Evolutionary conservation across 2,113 vertebrate genomes (phyloP), one percentile per base, ranked within the genome.

Genomic region (Argyrosomus japonicus): DNA sequence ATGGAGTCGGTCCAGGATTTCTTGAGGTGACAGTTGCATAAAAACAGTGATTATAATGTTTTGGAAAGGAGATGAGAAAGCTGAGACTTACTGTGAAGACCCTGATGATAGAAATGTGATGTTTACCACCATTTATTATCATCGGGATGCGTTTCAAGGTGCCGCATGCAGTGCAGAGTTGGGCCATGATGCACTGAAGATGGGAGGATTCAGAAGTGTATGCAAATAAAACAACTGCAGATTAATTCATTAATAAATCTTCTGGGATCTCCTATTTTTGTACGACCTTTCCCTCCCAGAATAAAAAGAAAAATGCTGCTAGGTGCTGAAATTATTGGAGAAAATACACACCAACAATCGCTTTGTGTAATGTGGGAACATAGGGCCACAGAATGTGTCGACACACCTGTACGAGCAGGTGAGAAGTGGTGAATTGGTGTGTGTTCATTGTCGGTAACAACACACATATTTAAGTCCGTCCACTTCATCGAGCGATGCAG

Each of bases 351-450:
- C 15, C 8, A 47, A 54, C 10, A 47, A 5, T 19, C 25, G 11
- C 13, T 19, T 9, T 1, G 7, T 29, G 17, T 40, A 19, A 40
- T 51, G 13, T 43, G 4, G 27, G 36, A 13, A 76, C 61, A 21
- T 2, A 50, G 21, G 7, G n/a, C 14, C 5, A 48, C 1, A n/a
- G 0, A 36, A 73, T 50, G 48, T 69, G 45, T 25, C 57, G 64
- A 25, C 36, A 54, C 27, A 12, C 64, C 64, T 54, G 71, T 54
- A 43, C 25, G 4, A 56, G 74, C 53, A 76, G 50, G 65, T 62
- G 76, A 76, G 67, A 72, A 54, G 51, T 21, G 50, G 2, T 27
- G 2, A 9, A 70, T 17, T 19, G 6, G 36, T 17, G 23, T 54
- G 7, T 9, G 36, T 40, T 40, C 32, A 36, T 36, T 6, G 32